Percentiles rank a stretch among this genome's conserved stretches.
phyloP scores from a whole-genome alignment of 2,888 invertebrate species.

The Allophyes oxyacanthae region DNA sequence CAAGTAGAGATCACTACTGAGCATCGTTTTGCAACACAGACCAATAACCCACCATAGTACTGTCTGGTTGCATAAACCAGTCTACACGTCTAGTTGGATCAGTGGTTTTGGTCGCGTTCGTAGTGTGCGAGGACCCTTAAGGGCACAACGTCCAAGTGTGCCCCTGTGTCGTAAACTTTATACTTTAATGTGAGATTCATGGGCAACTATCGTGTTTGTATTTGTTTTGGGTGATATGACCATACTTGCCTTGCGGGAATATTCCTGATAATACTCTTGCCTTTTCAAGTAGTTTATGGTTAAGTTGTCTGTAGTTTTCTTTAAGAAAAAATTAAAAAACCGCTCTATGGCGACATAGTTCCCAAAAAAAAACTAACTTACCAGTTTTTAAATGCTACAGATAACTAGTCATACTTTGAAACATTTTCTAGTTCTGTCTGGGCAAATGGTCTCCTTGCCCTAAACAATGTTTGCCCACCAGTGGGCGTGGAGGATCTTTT shows the following conservation, averaged over 20 bases:
- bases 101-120: too few species aligned
- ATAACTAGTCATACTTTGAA: background rate
- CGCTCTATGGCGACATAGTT: too few species aligned
- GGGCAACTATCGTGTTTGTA: constrained; percentile 34
- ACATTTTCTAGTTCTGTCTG: background rate
- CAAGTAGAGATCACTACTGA: too few species aligned
- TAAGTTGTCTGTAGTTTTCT: constrained; percentile 1
- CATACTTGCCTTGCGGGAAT: constrained; percentile 18
- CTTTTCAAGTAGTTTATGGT: constrained; percentile 7
- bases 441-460: constrained; percentile 42
- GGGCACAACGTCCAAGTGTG: background rate
- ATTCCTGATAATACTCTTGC: constrained; percentile 32
- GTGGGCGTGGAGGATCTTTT: constrained; percentile 53
- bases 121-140: too few species aligned
- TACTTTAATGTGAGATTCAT: constrained; percentile 28
- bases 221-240: constrained; percentile 44
- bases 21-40: too few species aligned
- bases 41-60: too few species aligned
- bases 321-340: too few species aligned
- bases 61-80: too few species aligned
- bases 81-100: too few species aligned
- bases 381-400: constrained; percentile 5
- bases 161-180: background rate
- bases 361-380: too few species aligned
- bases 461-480: constrained; percentile 36